Base-by-base conservation (phyloP, 2,797 vertebrate genomes). In the Craterocephalus amniculus region DNA sequence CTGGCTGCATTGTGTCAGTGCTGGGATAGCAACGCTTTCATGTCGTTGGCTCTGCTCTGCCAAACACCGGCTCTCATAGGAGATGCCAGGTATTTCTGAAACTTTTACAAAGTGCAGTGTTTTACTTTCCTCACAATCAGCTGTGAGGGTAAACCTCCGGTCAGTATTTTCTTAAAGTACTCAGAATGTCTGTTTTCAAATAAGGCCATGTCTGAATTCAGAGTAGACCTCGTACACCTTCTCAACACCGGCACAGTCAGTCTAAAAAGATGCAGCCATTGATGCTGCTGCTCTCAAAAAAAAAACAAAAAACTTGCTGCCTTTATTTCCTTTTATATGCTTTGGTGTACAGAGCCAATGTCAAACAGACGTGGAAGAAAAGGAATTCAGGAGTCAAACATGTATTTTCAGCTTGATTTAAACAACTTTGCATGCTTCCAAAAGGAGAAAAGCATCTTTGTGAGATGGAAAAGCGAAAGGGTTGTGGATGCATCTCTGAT, bases 1-100 rank as follows among this genome's bases (percentile, higher is more conserved):
- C 51, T 32, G 49, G 29, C 35, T 54, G 11, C 31, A 40, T 26
- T 34, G 35, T 70, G 0, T 24, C 4, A 57, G 24, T 61, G 13
- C 70, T 18, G 31, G 48, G 38, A 58, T 11, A 3, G 54, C 4
- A 13, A 51, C 9, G 27, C 40, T 67, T 31, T 9, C 14, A 0
- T 52, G 9, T 22, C 31, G 72, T 65, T 71, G 38, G 13, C 51
- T 73, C 63, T 66, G 29, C 45, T 18, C 16, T 72, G 20, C 36
- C 40, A 38, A 52, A 75, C 51, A 20, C 10, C 55, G 24, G 7
- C 54, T 16, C 3, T n/a, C 16, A n/a, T 49, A 2, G 27, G 32
- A 5, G 31, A 65, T n/a, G 22, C n/a, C 1, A 9, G 24, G 8
- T 12, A 55, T 62, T 24, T 13, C 18, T 60, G 26, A 4, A 32